These are phyloP conservation scores for Philopedon plagiatum DNA, from an alignment of 2,888 invertebrate species.

Conservation along the genomic window DNA sequence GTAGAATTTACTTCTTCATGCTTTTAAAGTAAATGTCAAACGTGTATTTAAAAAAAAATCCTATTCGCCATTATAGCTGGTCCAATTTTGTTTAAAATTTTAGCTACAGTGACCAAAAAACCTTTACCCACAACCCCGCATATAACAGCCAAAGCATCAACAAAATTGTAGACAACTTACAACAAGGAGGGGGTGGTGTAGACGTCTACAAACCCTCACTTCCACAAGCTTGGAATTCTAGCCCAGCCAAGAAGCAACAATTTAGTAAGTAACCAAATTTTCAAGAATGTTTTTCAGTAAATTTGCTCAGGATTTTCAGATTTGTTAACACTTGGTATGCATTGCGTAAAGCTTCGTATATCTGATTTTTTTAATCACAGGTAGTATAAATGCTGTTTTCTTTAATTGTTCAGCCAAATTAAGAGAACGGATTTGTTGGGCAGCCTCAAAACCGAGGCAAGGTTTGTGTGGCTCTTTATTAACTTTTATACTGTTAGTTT, in stretches of 20 bases:
- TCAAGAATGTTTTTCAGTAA: not conserved
- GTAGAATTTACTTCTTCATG: not conserved
- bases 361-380: constrained; percentile 53
- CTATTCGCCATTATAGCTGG: too few species aligned
- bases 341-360: constrained; percentile 6
- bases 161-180: constrained; percentile 66
- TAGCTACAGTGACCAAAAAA: constrained; percentile 55
- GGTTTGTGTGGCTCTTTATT: constrained; percentile 43
- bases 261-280: constrained; percentile 61
- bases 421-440: constrained; percentile 30
- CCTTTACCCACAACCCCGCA: constrained; percentile 64
- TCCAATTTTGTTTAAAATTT: constrained; percentile 26
- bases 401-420: constrained; percentile 51
- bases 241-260: constrained; percentile 59
- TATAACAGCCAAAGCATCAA: constrained; percentile 68
- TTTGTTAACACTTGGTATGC: not conserved
- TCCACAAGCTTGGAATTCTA: constrained; percentile 70
- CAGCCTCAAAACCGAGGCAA: constrained; percentile 54
- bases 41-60: too few species aligned
- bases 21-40: too few species aligned
- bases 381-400: constrained; percentile 61
- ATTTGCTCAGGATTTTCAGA: too few species aligned
- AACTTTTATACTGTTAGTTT: not conserved
- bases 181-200: constrained; percentile 64
- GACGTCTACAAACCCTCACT: constrained; percentile 70